Percentiles rank a stretch among this genome's conserved stretches.
Conservation (phyloP, 2,888 invertebrate genomes). For the Drosophila picticornis region DNA sequence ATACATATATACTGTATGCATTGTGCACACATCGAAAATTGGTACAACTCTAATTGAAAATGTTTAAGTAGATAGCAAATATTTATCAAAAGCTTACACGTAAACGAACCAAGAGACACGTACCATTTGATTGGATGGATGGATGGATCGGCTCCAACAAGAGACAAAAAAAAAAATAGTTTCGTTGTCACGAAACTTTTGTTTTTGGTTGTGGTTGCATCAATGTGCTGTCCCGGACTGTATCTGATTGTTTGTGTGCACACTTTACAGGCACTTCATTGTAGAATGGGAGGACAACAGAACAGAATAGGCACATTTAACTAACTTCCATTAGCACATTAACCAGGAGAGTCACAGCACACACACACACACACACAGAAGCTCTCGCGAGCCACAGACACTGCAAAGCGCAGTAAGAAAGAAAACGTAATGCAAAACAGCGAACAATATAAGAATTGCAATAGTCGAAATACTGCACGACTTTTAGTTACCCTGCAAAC, state of each 20-base stretch:
- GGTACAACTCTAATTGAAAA: slow-evolving; percentile 79
- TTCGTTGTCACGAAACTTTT: neutral
- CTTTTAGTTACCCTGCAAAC: neutral
- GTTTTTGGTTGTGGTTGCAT: slow-evolving; percentile 16
- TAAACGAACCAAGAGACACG: slow-evolving; percentile 63
- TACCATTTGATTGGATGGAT: slow-evolving; percentile 64
- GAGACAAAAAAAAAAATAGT: slow-evolving; percentile 3
- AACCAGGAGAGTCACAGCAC: slow-evolving; percentile 20
- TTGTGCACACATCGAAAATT: slow-evolving; percentile 52
- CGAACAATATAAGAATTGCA: slow-evolving; percentile 26
- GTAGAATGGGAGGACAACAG: slow-evolving; percentile 33
- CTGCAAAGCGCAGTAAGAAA: slow-evolving; percentile 67
- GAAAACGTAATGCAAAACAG: slow-evolving; percentile 51
- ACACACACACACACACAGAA: slow-evolving; percentile 2
- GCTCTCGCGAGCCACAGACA: slow-evolving; percentile 62
- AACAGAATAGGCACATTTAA: slow-evolving; percentile 16
- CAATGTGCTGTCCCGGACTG: slow-evolving; percentile 2
- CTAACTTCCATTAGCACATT: slow-evolving; percentile 23
- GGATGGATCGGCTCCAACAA: slow-evolving; percentile 8
- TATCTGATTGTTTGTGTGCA: neutral
- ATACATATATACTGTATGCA: slow-evolving; percentile 9
- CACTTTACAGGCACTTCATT: slow-evolving; percentile 26
- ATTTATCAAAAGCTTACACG: slow-evolving; percentile 69
- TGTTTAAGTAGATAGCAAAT: slow-evolving; percentile 75
- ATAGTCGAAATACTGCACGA: neutral